Evolutionary conservation across 2,888 invertebrate genomes (phyloP).

Genomic region (Ochropleura leucogaster): DNA sequence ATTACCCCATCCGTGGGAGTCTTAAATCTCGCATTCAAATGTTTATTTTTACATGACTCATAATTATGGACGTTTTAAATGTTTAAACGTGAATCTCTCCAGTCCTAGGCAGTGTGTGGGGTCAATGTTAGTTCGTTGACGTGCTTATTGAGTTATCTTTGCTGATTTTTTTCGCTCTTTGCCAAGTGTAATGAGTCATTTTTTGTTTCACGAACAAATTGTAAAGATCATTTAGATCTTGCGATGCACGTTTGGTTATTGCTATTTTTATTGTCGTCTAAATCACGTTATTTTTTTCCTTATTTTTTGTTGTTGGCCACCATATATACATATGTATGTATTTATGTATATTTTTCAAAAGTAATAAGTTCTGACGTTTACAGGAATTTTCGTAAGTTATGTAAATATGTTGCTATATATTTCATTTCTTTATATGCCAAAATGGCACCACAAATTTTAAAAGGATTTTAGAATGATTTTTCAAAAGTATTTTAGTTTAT

Average conservation of each 20-base stretch:
- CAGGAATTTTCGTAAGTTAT: background rate
- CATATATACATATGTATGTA: background rate
- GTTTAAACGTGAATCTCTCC: constrained; percentile 67
- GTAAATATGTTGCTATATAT: too few relatives aligned
- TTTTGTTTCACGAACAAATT: constrained; percentile 30
- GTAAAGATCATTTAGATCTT: constrained; percentile 30
- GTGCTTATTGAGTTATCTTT: constrained; percentile 52
- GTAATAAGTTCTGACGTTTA: background rate
- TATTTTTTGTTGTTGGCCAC: background rate
- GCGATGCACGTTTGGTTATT: constrained; percentile 34
- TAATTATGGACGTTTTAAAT: constrained; percentile 76
- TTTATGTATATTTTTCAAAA: background rate
- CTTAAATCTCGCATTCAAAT: constrained; percentile 77
- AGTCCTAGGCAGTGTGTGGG: constrained; percentile 56
- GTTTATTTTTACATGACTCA: constrained; percentile 80
- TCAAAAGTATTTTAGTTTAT: too few relatives aligned
- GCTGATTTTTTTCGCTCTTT: constrained; percentile 32
- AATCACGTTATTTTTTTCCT: constrained; percentile 3
- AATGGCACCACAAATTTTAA: too few relatives aligned
- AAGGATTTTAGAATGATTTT: too few relatives aligned
- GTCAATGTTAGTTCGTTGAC: constrained; percentile 65
- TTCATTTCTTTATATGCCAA: too few relatives aligned
- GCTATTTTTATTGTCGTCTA: background rate
- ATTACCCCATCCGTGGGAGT: constrained; percentile 84
- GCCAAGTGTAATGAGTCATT: constrained; percentile 33